These are phyloP conservation scores for Galerucella pusilla DNA, from an alignment of 2,888 invertebrate species.

Conservation along the genomic window DNA sequence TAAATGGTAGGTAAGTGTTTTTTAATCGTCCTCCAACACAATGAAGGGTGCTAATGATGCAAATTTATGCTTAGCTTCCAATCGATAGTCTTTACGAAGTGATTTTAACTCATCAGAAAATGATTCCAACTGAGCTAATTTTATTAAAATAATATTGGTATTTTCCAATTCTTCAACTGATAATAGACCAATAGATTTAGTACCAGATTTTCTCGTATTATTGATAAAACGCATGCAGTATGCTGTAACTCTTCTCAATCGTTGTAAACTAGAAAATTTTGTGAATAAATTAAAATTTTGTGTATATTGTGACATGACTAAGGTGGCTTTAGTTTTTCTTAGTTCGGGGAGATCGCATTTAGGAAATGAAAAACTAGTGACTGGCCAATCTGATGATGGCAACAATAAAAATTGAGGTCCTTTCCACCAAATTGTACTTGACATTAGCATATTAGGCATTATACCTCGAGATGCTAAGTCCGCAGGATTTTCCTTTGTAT, in stretches of 20 bases:
- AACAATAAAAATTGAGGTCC: constrained; percentile 2
- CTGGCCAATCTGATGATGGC: neutral
- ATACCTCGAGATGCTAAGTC: no score
- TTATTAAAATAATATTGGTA: neutral
- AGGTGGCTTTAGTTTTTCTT: neutral
- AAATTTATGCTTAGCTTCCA: constrained; percentile 6
- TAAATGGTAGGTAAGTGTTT: constrained; percentile 28
- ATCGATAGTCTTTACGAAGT: constrained; percentile 2
- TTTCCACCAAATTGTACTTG: neutral
- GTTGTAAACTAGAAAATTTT: neutral
- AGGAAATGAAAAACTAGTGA: no score
- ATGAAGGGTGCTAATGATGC: neutral
- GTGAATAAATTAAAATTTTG: neutral
- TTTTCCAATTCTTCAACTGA: constrained; percentile 5
- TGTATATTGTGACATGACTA: constrained; percentile 1
- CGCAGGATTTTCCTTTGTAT: no score
- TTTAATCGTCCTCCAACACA: constrained; percentile 42
- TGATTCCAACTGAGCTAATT: no score
- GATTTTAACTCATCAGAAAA: no score
- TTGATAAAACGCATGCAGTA: neutral
- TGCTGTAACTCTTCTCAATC: neutral
- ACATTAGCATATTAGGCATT: neutral
- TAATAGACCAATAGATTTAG: constrained; percentile 1
- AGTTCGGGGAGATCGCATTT: no score
- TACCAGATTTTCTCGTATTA: neutral